These are phyloP conservation scores for Oreohelix idahoensis DNA, from an alignment of 1,140 invertebrate genomes.

Conservation along the genomic window DNA sequence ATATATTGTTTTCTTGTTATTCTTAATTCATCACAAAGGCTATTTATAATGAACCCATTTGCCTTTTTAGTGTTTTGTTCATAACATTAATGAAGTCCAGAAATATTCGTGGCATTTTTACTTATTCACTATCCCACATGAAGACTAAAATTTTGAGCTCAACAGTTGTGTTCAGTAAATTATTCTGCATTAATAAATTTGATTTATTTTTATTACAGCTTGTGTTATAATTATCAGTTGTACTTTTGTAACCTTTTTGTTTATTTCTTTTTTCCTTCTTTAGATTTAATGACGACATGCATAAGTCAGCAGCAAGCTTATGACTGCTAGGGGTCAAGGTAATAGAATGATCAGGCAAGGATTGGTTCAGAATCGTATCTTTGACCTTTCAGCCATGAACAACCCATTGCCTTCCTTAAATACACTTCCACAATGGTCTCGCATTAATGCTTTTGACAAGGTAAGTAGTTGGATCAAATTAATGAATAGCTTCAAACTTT, in stretches of 20 bases:
- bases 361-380: conserved; percentile 62
- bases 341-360: conserved; percentile 62
- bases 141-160: too few species aligned
- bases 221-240: too few species aligned
- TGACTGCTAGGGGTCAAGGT: background rate
- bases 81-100: too few species aligned
- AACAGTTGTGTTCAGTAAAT: too few species aligned
- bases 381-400: conserved; percentile 63
- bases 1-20: too few species aligned
- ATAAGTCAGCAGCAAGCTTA: background rate
- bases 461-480: conserved; percentile 33
- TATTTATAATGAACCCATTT: too few species aligned
- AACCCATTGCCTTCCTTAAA: conserved; percentile 55
- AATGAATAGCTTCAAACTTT: background rate
- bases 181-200: too few species aligned
- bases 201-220: too few species aligned
- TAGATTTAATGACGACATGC: background rate
- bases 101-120: too few species aligned
- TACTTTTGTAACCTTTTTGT: background rate
- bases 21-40: too few species aligned
- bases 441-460: conserved; percentile 70
- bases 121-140: too few species aligned
- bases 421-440: conserved; percentile 71
- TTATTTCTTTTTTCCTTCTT: background rate
- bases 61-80: too few species aligned